Conservation (phyloP, 2,888 invertebrate species). For the Thymelicus sylvestris region DNA sequence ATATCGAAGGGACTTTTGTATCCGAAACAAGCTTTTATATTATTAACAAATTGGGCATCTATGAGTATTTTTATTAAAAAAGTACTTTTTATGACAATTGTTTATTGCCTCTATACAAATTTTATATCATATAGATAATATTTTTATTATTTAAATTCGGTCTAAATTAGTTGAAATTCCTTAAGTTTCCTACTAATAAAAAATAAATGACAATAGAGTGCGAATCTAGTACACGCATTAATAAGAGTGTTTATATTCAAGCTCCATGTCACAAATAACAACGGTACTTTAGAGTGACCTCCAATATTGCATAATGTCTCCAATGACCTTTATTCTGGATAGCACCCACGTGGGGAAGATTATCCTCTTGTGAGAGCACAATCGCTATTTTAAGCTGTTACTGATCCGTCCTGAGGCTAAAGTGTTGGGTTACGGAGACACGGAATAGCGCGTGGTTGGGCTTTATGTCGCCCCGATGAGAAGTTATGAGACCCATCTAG, state of each 20-base stretch:
- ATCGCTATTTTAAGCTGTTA: slow-evolving; percentile 55
- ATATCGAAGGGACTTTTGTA: too few relatives aligned
- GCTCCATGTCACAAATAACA: not conserved
- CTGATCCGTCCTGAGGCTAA: slow-evolving; percentile 57
- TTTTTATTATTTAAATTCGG: too few relatives aligned
- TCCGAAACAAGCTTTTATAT: too few relatives aligned
- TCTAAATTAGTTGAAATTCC: not conserved
- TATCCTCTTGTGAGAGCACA: slow-evolving; percentile 48
- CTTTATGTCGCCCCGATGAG: slow-evolving; percentile 60
- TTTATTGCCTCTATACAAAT: too few relatives aligned
- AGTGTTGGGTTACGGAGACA: slow-evolving; percentile 62
- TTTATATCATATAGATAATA: too few relatives aligned
- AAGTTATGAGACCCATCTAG: slow-evolving; percentile 57
- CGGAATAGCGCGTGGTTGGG: slow-evolving; percentile 53
- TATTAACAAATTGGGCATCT: too few relatives aligned
- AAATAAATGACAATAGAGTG: too few relatives aligned
- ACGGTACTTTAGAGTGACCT: slow-evolving; percentile 9
- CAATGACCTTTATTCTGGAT: slow-evolving; percentile 51
- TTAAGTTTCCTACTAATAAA: not conserved
- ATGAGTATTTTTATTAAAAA: too few relatives aligned
- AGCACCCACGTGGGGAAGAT: slow-evolving; percentile 53
- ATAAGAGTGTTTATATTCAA: not conserved
- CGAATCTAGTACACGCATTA: not conserved
- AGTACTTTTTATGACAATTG: too few relatives aligned
- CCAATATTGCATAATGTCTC: slow-evolving; percentile 47